These are phyloP conservation scores for Pachypanchax playfairii DNA, from an alignment of 2,113 vertebrate genomes.

Conservation along the genomic window DNA sequence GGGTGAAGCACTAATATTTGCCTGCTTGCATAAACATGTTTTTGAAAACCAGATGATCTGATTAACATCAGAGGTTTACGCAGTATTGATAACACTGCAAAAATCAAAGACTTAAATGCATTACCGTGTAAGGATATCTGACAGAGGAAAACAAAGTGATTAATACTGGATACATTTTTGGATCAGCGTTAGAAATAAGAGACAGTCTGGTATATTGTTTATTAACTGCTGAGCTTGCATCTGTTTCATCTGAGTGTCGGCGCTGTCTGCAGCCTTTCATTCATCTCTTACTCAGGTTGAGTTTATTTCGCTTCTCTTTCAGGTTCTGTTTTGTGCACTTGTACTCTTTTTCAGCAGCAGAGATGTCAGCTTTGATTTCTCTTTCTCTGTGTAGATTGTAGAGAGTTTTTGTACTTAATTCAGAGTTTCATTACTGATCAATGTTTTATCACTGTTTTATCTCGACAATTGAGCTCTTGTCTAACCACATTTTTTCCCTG, in stretches of 20 bases:
- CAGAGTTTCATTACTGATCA: slow-evolving; percentile 69
- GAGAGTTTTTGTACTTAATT: slow-evolving; percentile 62
- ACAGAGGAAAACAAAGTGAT: slow-evolving; percentile 42
- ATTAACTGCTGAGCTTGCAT: too few relatives aligned
- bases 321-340: slow-evolving; percentile 27
- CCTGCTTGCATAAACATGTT: slow-evolving; percentile 7
- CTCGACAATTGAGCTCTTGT: slow-evolving; percentile 68
- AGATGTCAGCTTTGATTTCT: slow-evolving; percentile 55
- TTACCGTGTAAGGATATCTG: slow-evolving; percentile 43
- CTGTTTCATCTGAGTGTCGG: slow-evolving; percentile 22
- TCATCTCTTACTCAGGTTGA: slow-evolving; percentile 12
- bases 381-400: slow-evolving; percentile 41
- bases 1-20: slow-evolving; percentile 13
- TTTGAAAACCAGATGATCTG: slow-evolving; percentile 29
- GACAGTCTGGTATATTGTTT: slow-evolving; percentile 44
- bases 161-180: slow-evolving; percentile 54
- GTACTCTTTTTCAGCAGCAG: slow-evolving; percentile 29
- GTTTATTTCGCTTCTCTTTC: slow-evolving; percentile 29
- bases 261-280: slow-evolving; percentile 8
- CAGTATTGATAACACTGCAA: slow-evolving; percentile 20
- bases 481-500: slow-evolving; percentile 44
- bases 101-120: slow-evolving; percentile 34
- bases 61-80: slow-evolving; percentile 37
- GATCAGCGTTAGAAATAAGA: slow-evolving; percentile 58
- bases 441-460: slow-evolving; percentile 70